These are phyloP conservation scores for Lamellibrachia satsuma DNA, from an alignment of 2,888 invertebrate species.

Conservation along the genomic window DNA sequence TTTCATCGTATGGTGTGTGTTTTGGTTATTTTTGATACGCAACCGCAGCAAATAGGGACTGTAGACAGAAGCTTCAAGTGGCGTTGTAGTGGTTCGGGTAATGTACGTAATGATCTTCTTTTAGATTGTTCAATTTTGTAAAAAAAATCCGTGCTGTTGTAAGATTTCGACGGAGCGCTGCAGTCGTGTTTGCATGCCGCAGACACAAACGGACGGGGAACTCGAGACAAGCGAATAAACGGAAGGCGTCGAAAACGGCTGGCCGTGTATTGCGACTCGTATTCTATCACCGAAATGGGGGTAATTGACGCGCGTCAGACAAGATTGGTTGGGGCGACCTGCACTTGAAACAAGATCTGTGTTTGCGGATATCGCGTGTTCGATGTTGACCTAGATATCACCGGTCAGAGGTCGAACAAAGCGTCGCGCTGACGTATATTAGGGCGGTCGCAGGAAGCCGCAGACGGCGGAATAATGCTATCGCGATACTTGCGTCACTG, in stretches of 20 bases:
- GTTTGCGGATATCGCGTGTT: neutral
- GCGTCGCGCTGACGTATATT: neutral
- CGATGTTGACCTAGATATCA: neutral
- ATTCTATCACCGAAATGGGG: neutral
- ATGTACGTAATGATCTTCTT: too few relatives aligned
- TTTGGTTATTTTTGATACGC: too few relatives aligned
- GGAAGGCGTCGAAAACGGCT: neutral
- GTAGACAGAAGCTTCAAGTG: too few relatives aligned
- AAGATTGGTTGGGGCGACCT: neutral
- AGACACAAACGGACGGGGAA: neutral
- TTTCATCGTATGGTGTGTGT: too few relatives aligned
- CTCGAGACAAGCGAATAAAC: neutral
- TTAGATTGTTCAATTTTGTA: too few relatives aligned
- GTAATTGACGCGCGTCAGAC: neutral
- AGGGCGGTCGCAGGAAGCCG: neutral
- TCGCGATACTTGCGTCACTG: neutral
- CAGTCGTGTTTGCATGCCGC: neutral
- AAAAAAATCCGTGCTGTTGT: neutral
- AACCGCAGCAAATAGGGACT: too few relatives aligned
- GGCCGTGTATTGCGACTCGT: neutral
- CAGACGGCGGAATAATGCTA: neutral
- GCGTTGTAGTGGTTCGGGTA: too few relatives aligned
- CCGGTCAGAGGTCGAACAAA: neutral
- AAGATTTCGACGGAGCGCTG: neutral
- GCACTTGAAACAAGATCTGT: neutral